Evolutionary conservation across 2,888 invertebrate species (phyloP).

Genomic region (Sinhomidia bicolor): DNA sequence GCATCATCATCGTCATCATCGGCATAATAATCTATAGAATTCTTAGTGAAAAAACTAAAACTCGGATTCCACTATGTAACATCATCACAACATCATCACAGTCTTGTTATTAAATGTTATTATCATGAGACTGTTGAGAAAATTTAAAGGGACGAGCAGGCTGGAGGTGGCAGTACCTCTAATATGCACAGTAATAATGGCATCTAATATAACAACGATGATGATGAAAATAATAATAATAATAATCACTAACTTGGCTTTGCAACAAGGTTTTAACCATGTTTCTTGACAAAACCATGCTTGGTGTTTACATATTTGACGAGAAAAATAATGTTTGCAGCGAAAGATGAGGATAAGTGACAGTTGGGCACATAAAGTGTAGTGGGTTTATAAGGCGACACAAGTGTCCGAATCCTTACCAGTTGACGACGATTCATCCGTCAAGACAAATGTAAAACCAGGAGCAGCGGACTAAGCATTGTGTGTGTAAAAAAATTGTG

Average conservation of each 20-base stretch:
- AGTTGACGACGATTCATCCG: constrained; percentile 67
- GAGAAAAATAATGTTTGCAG: constrained; percentile 27
- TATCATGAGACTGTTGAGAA: neutral
- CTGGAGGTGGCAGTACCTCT: neutral
- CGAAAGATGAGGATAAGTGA: constrained; percentile 39
- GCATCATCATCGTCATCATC: neutral
- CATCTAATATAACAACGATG: neutral
- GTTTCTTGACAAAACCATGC: constrained; percentile 49
- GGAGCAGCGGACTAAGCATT: constrained; percentile 33
- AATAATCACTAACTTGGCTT: neutral
- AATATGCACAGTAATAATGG: neutral
- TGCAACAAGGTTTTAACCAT: constrained; percentile 41
- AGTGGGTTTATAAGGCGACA: constrained; percentile 78
- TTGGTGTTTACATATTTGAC: constrained; percentile 44
- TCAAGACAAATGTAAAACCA: constrained; percentile 61
- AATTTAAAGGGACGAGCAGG: neutral
- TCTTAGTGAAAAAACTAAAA: constrained; percentile 21
- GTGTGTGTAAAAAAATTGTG: constrained; percentile 23
- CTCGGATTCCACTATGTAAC: constrained; percentile 17
- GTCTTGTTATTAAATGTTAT: neutral
- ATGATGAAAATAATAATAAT: neutral
- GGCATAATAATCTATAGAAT: constrained; percentile 9
- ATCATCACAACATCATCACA: neutral
- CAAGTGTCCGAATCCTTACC: constrained; percentile 73
- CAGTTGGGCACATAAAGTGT: constrained; percentile 42